These are phyloP conservation scores for Amphilophus citrinellus DNA, from an alignment of 2,113 vertebrate species.

Conservation along the genomic window DNA sequence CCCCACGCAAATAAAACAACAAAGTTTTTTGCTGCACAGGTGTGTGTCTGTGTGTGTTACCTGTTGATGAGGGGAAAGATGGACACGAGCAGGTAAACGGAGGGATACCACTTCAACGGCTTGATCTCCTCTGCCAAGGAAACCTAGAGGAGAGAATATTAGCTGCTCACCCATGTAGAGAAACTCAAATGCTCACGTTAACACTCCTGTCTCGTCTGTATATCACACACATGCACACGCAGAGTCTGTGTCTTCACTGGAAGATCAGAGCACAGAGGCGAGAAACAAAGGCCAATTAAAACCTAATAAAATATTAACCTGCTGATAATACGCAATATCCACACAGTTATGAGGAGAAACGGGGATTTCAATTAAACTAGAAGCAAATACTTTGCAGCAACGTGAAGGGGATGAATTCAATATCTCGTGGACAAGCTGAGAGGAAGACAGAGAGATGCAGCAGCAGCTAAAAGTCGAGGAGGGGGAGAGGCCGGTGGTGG, in stretches of 20 bases:
- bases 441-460: slow-evolving; percentile 52
- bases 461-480: slow-evolving; percentile 58
- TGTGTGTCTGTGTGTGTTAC: slow-evolving; percentile 69
- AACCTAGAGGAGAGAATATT: slow-evolving; percentile 72
- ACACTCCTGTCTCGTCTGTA: neutral
- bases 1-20: slow-evolving; percentile 63
- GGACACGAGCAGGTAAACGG: slow-evolving; percentile 84
- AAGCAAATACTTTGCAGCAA: slow-evolving; percentile 51
- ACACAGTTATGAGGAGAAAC: slow-evolving; percentile 60
- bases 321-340: slow-evolving; percentile 73
- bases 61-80: slow-evolving; percentile 87
- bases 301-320: slow-evolving; percentile 77
- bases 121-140: slow-evolving; percentile 82
- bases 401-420: slow-evolving; percentile 60
- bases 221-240: slow-evolving; percentile 6
- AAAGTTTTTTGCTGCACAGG: slow-evolving; percentile 18
- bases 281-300: slow-evolving; percentile 76
- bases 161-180: slow-evolving; percentile 23
- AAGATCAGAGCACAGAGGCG: slow-evolving; percentile 47
- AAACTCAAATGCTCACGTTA: slow-evolving; percentile 16
- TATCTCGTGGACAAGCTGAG: slow-evolving; percentile 48
- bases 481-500: slow-evolving; percentile 59
- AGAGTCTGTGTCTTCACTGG: slow-evolving; percentile 33
- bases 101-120: slow-evolving; percentile 84
- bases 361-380: slow-evolving; percentile 68